Base-by-base conservation (phyloP, 1,140 invertebrate species). In the Lethocerus indicus region DNA sequence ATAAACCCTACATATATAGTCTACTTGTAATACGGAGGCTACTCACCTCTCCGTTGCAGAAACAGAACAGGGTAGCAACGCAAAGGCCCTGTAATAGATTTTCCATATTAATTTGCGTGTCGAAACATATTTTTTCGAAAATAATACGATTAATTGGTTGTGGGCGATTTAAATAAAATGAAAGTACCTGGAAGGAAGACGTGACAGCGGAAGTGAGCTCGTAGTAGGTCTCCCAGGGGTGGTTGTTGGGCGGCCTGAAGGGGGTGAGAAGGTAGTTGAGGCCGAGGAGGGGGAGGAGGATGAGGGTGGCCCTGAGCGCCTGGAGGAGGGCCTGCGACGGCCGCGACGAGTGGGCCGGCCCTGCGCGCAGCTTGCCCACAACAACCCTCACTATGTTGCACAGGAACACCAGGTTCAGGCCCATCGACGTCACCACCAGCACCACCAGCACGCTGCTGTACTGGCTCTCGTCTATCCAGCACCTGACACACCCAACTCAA, bases 351-450 rank as follows among this genome's bases (percentile, higher is more conserved):
- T 64, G 53, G 62, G 66, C 76, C 61, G 64, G 76, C 21, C 67
- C 70, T 57, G 78, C 79, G 58, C 82, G 72, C 45, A 94, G 66
- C 64, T 95, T 95, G 5, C 82, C 80, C 27, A 91, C 74, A n/a
- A 95, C 71, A 3, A 95, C 87, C 47, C 89, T 73, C 40, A 95
- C 81, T 58, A 96, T 95, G 68, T 94, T 95, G 64, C 86, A 82
- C 28, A 96, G 74, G 65, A 96, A 95, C 46, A 85, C 67, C 20
- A 93, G 67, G 67, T 94, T 95, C 25, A 91, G 69, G 57, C 86
- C 67, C 58, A 90, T 76, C 7, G 85, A 86, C 25, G 77, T 68
- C 56, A 77, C 78, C 14, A 88, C 87, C 0, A 86, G 79, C n/a
- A 81, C 78, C 9, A 79, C 72, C 24, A 90, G 69, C 53, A 87